Evolutionary conservation across 2,797 vertebrate genomes (phyloP).

Genomic region (Mastacembelus armatus): DNA sequence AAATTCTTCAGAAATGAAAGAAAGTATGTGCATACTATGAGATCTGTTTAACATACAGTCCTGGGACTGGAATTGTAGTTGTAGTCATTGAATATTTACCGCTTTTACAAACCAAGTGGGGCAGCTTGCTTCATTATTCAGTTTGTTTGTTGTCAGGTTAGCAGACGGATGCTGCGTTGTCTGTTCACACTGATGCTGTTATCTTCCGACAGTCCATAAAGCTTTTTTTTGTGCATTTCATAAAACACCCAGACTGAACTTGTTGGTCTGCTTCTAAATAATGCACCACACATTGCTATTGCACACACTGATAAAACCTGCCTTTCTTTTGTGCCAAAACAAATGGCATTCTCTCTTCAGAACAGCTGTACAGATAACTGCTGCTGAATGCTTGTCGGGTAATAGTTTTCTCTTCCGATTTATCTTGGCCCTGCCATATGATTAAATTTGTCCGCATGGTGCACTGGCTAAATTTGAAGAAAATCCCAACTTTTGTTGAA

Average conservation of each 20-base stretch:
- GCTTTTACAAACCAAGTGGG: conserved; percentile 68
- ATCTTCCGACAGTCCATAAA: conserved; percentile 32
- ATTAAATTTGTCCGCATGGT: conserved; percentile 46
- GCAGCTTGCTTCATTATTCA: conserved; percentile 74
- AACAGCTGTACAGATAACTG: conserved; percentile 10
- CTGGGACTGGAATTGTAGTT: conserved; percentile 70
- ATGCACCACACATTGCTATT: neutral
- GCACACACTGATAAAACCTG: conserved; percentile 20
- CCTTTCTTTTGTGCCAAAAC: conserved; percentile 10
- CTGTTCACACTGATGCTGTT: conserved; percentile 36
- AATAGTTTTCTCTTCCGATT: conserved; percentile 39
- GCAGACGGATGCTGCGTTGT: conserved; percentile 32
- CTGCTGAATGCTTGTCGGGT: conserved; percentile 1
- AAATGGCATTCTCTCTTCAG: conserved; percentile 29
- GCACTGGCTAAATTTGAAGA: conserved; percentile 44
- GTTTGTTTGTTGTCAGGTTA: conserved; percentile 72
- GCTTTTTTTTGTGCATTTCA: conserved; percentile 11
- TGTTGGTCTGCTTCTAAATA: conserved; percentile 11
- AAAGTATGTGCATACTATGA: conserved; percentile 54
- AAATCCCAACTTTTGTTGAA: conserved; percentile 29
- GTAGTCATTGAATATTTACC: conserved; percentile 78
- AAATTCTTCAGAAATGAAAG: conserved; percentile 76
- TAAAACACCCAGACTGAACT: neutral
- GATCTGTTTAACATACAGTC: conserved; percentile 68
- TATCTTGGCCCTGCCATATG: conserved; percentile 46